Evolutionary conservation across 2,888 invertebrate species (phyloP).

Genomic region (Torymus tubicola): DNA sequence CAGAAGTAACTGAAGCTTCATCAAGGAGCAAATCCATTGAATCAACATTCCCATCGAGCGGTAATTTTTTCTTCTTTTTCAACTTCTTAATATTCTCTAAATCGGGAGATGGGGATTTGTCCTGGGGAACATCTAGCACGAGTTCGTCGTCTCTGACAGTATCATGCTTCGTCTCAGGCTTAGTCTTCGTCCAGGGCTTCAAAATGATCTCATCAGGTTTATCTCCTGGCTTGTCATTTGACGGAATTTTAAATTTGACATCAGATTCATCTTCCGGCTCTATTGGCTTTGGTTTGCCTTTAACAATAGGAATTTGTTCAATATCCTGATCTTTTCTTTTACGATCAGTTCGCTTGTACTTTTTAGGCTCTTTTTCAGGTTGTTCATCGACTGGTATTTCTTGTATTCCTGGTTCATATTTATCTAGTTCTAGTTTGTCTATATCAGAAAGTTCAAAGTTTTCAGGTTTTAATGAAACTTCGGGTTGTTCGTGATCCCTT

Average conservation of each 20-base stretch:
- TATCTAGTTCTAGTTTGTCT: slow-evolving; percentile 73
- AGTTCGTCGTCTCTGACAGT: too few species aligned
- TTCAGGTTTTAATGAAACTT: slow-evolving; percentile 66
- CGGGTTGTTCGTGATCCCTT: slow-evolving; percentile 66
- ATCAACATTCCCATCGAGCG: too few species aligned
- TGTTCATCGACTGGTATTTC: slow-evolving; percentile 59
- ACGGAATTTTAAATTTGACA: slow-evolving; percentile 74
- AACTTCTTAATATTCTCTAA: too few species aligned
- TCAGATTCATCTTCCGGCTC: slow-evolving; percentile 76
- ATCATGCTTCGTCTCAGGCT: slow-evolving; percentile 65
- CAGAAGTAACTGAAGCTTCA: too few species aligned
- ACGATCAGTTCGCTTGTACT: slow-evolving; percentile 64
- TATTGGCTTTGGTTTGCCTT: slow-evolving; percentile 69
- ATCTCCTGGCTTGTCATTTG: slow-evolving; percentile 69
- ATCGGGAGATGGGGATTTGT: too few species aligned
- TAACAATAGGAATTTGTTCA: slow-evolving; percentile 60
- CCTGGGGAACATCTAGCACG: slow-evolving; percentile 60
- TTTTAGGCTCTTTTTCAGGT: slow-evolving; percentile 61
- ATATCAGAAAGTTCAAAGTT: slow-evolving; percentile 70
- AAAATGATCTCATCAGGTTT: slow-evolving; percentile 72
- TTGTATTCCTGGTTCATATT: slow-evolving; percentile 69
- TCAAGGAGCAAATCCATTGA: too few species aligned
- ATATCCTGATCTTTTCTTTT: slow-evolving; percentile 57
- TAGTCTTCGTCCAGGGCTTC: slow-evolving; percentile 61
- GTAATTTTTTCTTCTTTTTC: too few species aligned